These are phyloP conservation scores for Tympanoctomys barrerae DNA, from an alignment of 2,797 vertebrate species.

Conservation along the genomic window DNA sequence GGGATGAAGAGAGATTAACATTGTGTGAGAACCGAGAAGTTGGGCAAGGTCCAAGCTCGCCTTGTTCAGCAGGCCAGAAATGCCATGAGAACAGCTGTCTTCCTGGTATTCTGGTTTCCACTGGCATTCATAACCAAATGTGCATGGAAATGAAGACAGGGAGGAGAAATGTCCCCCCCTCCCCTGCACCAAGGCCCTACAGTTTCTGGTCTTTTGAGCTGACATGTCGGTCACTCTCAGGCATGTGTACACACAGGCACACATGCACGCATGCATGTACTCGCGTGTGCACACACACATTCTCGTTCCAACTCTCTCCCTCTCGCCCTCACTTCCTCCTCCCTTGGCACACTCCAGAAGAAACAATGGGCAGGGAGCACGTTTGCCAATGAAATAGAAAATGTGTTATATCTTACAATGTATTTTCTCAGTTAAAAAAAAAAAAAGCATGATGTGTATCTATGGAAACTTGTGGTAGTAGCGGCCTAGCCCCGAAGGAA, in stretches of 20 bases:
- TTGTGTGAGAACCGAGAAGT: slow-evolving; percentile 63
- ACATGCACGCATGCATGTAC: too few species aligned
- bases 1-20: not conserved
- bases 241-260: not conserved
- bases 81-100: slow-evolving; percentile 83
- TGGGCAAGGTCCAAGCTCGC: slow-evolving; percentile 67
- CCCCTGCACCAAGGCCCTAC: slow-evolving; percentile 75
- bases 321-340: not conserved
- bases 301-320: not conserved
- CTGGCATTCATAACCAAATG: slow-evolving; percentile 79
- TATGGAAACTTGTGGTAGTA: not conserved
- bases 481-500: not conserved
- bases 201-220: slow-evolving; percentile 74
- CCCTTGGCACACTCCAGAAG: not conserved
- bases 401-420: not conserved
- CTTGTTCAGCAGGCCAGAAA: slow-evolving; percentile 73
- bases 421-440: slow-evolving; percentile 38
- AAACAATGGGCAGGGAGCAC: not conserved
- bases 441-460: not conserved
- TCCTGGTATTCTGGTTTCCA: slow-evolving; percentile 79
- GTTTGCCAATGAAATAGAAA: slow-evolving; percentile 53
- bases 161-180: not conserved
- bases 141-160: slow-evolving; percentile 77
- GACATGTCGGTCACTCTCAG: slow-evolving; percentile 72
- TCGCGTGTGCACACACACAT: not conserved